Conservation (phyloP, 2,113 vertebrate genomes). For the Upupa epops region DNA sequence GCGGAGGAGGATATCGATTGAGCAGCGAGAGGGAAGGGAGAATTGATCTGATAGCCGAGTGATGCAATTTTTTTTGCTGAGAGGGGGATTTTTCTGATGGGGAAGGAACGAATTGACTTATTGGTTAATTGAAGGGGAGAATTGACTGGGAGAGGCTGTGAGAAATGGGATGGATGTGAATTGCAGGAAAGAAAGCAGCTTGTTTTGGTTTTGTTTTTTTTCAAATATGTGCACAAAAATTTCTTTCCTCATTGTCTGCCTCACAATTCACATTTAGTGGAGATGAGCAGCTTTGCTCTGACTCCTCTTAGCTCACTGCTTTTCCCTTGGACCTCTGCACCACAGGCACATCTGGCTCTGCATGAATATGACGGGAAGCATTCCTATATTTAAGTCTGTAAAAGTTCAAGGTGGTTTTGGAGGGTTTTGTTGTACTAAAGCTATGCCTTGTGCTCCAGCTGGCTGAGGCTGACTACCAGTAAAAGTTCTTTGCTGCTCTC, state of each 20-base stretch:
- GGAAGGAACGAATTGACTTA: constrained; percentile 41
- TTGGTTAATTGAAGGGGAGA: constrained; percentile 41
- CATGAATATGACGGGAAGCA: background rate
- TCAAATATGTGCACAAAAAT: background rate
- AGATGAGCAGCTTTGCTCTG: background rate
- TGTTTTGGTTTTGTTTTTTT: background rate
- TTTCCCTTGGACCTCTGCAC: background rate
- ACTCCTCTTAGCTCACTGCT: background rate
- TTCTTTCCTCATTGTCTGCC: background rate
- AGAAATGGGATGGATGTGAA: background rate
- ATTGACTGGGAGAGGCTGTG: background rate
- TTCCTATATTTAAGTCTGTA: background rate
- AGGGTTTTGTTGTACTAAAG: background rate
- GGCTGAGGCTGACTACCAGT: background rate
- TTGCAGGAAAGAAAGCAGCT: background rate
- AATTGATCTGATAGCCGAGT: constrained; percentile 46
- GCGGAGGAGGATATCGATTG: background rate
- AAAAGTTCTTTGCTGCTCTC: background rate
- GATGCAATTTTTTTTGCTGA: constrained; percentile 51
- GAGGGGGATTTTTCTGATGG: background rate
- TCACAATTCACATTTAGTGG: background rate
- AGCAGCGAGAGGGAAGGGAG: background rate
- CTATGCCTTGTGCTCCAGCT: background rate
- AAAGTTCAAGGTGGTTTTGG: background rate
- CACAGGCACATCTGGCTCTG: background rate